These are phyloP conservation scores for Campylomormyrus numenius DNA, from an alignment of 2,113 vertebrate genomes.

Conservation along the genomic window DNA sequence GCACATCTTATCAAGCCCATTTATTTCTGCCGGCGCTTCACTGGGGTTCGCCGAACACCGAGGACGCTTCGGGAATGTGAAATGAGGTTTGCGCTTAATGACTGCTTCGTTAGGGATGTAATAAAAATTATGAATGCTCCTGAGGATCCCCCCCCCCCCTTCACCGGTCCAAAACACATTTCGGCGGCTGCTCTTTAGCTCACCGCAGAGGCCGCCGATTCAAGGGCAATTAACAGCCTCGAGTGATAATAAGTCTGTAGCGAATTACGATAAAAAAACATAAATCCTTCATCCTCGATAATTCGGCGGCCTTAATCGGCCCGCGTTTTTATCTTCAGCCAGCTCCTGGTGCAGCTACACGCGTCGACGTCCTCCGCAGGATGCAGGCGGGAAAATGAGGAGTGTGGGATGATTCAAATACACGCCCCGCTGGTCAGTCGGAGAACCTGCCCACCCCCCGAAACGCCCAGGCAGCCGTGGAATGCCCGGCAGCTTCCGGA, in stretches of 20 bases:
- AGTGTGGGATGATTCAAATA: not conserved
- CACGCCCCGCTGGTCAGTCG: not conserved
- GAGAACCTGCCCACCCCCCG: not conserved
- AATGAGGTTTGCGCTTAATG: constrained; percentile 6
- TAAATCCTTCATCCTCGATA: constrained; percentile 7
- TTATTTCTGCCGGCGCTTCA: not conserved
- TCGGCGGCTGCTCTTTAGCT: not conserved
- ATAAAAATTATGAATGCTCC: constrained; percentile 12
- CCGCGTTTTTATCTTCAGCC: not conserved
- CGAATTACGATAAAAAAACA: constrained; percentile 17
- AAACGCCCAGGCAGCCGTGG: not conserved
- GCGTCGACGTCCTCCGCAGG: not conserved
- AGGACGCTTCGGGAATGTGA: not conserved
- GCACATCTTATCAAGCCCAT: not conserved
- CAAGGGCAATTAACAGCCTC: constrained; percentile 14
- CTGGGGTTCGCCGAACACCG: not conserved
- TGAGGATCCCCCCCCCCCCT: not conserved
- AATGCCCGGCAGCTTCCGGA: not conserved
- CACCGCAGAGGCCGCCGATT: constrained; percentile 6
- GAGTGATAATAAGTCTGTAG: constrained; percentile 14
- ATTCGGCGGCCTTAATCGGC: not conserved
- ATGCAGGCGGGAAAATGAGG: not conserved
- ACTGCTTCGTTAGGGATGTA: constrained; percentile 6
- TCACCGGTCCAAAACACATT: constrained; percentile 3
- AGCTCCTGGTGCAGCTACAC: not conserved